These are phyloP conservation scores for Heliconius sara DNA, from an alignment of 2,888 invertebrate genomes.

Conservation along the genomic window DNA sequence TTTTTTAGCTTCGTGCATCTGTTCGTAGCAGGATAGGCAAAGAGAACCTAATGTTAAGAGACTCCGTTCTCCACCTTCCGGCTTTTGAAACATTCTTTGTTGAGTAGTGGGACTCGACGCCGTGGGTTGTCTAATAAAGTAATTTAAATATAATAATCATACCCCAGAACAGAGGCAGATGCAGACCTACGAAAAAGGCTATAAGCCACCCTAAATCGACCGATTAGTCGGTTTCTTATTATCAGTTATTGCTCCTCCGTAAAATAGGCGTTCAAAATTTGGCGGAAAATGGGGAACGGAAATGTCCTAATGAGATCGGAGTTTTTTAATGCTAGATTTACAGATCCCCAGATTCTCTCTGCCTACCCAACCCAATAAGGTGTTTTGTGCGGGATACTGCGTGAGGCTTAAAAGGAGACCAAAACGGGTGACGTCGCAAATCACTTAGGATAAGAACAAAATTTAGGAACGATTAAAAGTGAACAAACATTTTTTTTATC, in stretches of 20 bases:
- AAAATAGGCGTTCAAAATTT: neutral
- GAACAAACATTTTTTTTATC: no score
- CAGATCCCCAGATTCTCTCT: neutral
- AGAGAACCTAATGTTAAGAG: neutral
- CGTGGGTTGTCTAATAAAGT: neutral
- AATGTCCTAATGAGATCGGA: neutral
- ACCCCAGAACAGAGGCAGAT: no score
- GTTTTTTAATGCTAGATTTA: neutral
- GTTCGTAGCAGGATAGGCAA: neutral
- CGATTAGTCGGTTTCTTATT: neutral
- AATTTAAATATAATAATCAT: conserved; percentile 1
- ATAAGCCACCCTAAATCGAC: neutral
- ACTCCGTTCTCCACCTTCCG: neutral
- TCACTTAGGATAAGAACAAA: no score
- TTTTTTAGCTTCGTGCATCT: neutral
- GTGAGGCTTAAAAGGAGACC: neutral
- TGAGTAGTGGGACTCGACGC: neutral
- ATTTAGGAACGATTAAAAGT: no score
- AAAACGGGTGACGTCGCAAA: neutral
- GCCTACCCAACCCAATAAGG: neutral
- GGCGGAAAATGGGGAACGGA: neutral
- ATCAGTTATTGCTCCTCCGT: neutral
- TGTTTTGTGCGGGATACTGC: neutral
- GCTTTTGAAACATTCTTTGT: neutral
- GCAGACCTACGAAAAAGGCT: neutral